Percentiles rank a stretch among this genome's conserved stretches.
Conservation (phyloP, 2,797 vertebrate species). For the Periophthalmus magnuspinnatus region DNA sequence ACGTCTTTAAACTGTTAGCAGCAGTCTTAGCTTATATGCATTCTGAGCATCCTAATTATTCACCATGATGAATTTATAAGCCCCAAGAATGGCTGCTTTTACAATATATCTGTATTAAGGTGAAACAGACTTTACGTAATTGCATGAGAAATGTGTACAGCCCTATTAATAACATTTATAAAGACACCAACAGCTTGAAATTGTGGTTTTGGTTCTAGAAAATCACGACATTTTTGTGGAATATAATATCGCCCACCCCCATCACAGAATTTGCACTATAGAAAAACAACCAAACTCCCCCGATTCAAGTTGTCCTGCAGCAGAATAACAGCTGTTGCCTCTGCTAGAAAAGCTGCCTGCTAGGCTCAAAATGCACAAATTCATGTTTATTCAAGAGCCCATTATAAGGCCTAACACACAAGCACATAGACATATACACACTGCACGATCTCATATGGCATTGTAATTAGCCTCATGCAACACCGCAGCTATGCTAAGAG, state of each 20-base stretch:
- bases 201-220: no score
- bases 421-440: conserved; percentile 16
- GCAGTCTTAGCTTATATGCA: no score
- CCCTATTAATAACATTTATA: no score
- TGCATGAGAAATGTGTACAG: no score
- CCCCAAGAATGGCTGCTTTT: neutral
- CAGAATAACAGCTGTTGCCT: conserved; percentile 47
- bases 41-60: no score
- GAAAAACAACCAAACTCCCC: conserved; percentile 8
- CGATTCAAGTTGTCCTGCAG: conserved; percentile 37
- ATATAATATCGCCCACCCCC: neutral
- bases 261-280: neutral
- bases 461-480: conserved; percentile 22
- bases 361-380: conserved; percentile 48
- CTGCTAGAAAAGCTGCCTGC: conserved; percentile 37
- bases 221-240: no score
- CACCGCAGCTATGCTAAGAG: conserved; percentile 16
- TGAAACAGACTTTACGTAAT: no score
- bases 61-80: no score
- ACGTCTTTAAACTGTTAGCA: no score
- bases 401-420: conserved; percentile 28
- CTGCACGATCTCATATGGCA: conserved; percentile 16
- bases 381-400: conserved; percentile 49
- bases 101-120: no score
- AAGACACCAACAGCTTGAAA: no score